Base-by-base conservation (phyloP, 2,888 invertebrate genomes). In the Cosmia pyralina region DNA sequence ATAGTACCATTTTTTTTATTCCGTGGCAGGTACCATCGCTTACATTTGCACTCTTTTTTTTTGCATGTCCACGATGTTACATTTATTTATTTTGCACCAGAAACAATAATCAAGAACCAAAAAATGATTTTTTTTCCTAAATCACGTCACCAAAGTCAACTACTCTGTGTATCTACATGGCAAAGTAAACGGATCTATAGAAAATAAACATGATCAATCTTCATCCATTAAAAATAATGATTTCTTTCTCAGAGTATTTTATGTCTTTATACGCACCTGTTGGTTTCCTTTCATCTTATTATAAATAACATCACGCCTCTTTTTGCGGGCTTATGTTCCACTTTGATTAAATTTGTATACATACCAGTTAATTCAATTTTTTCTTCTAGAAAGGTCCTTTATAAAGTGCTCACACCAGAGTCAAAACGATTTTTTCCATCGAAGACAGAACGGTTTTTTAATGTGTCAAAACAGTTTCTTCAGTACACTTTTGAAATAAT, bases 181-280 rank as follows among this genome's bases (percentile, higher is more conserved):
- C 28, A 55, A 13, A 46, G 17, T 48, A 60, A 72, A 50, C n/a
- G 13, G 57, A 44, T 58, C 22, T 64, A 44, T 22, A 44, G 19
- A 38, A 38, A 17, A 65, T 55, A 22, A 77, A 22, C 55, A 52
- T 2, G 22, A 68, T 80, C 73, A 69, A 72, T 80, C 79, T 62
- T 65, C 83, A 72, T 79, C 83, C 68, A 53, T 83, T 83, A 80
- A 67, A 64, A 53, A 48, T 58, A 72, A 60, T 70, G 46, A 67
- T 68, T 72, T 78, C 59, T 67, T 57, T 34, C 34, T 7, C 19
- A 57, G 53, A 57, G 41, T 65, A 65, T 62, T 67, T 75, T 64
- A 62, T 58, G 64, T 22, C 46, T 78, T 59, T 59, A 28, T 34
- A 62, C 57, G 34, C 66, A 63, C 62, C 78, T 55, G 70, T 70